Base-by-base conservation (phyloP, 2,888 invertebrate genomes). In the Teleogryllus oceanicus region DNA sequence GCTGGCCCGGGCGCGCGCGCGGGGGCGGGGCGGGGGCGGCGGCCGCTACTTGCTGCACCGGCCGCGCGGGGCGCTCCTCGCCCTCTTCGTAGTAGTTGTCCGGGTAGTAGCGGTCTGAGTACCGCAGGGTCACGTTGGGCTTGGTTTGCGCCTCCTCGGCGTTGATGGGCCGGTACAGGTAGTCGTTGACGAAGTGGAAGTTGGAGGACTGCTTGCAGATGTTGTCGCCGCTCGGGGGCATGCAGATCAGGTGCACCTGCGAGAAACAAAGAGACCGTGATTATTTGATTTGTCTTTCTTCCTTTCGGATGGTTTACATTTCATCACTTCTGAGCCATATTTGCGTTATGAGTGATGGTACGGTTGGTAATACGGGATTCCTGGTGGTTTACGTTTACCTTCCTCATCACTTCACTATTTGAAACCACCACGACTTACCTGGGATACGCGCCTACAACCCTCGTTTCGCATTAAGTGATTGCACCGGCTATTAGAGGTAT, bases 131-230 rank as follows among this genome's bases (percentile, higher is more conserved):
- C 5, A 94, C 91, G 86, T 94, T 95, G 50, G 95, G 95, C 84
- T 93, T 94, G 84, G 89, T 90, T 85, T 94, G 92, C 78, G 92
- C 93, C 86, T 96, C 95, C 85, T 94, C 94, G 82, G 93, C 90
- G 86, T 96, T 95, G 85, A 96, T 89, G 2, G 96, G 95, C 85
- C 94, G 93, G 90, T 97, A 96, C 49, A 97, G 89, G 87, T 95
- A 96, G 83, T 96, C 96, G 87, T 97, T 97, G 83, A 97, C 96
- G 86, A 96, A 95, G 87, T 96, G 96, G 87, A 93, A 96, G 85
- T 95, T 94, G 11, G 95, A 92, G 0, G 96, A 96, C 87, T 94
- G 94, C 84, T 94, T 92, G 88, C 96, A 97, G 85, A 93, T 95
- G 87, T 94, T 96, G 85, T 96, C 96, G 81, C 93, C 93, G 49